Conservation (phyloP, 2,113 vertebrate genomes). For the Isichthys henryi region DNA sequence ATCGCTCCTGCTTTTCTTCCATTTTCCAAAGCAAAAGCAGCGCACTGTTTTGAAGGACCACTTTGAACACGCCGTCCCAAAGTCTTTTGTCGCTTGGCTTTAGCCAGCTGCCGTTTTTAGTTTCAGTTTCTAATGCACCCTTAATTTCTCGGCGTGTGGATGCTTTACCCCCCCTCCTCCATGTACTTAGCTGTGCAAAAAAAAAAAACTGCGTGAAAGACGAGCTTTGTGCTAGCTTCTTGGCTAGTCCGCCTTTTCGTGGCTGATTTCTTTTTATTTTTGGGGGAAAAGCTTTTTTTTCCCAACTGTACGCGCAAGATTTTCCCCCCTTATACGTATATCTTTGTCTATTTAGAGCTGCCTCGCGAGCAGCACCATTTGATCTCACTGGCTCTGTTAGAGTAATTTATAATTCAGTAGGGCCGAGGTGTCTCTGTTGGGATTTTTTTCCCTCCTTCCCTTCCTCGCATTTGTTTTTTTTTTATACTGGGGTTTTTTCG, state of each 20-base stretch:
- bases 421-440: conserved; percentile 14
- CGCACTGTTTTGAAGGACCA: conserved; percentile 13
- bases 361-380: neutral
- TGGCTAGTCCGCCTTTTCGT: neutral
- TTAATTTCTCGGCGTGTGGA: neutral
- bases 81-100: conserved; percentile 22
- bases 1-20: conserved; percentile 1
- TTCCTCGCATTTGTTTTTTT: conserved; percentile 23
- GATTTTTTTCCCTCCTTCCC: conserved; percentile 12
- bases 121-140: neutral
- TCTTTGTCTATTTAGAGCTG: conserved; percentile 4
- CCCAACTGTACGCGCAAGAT: conserved; percentile 6
- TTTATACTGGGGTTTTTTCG: conserved; percentile 40
- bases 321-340: neutral
- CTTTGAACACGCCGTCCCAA: conserved; percentile 18
- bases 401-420: conserved; percentile 8
- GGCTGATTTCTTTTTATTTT: neutral
- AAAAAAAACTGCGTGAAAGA: conserved; percentile 8
- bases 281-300: neutral
- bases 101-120: conserved; percentile 3
- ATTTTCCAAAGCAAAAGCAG: conserved; percentile 2
- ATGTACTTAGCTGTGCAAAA: neutral
- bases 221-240: conserved; percentile 12
- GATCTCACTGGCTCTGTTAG: neutral
- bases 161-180: neutral